phyloP scores from a whole-genome alignment of 1,140 invertebrate genomes.

The Sycophaga agraensis region DNA sequence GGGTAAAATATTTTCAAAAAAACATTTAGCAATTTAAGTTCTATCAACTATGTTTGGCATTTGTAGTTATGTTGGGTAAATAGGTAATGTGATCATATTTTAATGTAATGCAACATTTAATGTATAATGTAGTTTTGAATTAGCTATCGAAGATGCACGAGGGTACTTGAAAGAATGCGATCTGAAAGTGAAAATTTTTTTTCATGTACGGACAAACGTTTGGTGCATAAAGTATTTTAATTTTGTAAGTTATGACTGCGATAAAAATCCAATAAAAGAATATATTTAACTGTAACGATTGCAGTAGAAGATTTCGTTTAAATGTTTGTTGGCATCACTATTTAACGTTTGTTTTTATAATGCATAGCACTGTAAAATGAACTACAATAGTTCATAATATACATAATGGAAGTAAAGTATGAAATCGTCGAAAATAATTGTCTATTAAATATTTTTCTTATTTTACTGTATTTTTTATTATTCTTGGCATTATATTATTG shows the following conservation, averaged over 20 bases:
- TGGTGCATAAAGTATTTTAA: slow-evolving; percentile 21
- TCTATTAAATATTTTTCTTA: neutral
- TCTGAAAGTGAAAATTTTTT: slow-evolving; percentile 17
- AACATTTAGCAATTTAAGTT: no score
- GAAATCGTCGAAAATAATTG: slow-evolving; percentile 8
- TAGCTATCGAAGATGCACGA: slow-evolving; percentile 15
- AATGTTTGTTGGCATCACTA: neutral
- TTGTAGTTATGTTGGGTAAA: slow-evolving; percentile 25
- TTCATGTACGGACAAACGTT: slow-evolving; percentile 18
- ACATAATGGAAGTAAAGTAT: no score
- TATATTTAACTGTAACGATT: slow-evolving; percentile 12
- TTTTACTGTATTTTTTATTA: neutral
- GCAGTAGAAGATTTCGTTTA: neutral
- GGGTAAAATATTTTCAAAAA: neutral
- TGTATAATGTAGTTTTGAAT: slow-evolving; percentile 20
- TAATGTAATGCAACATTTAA: slow-evolving; percentile 22
- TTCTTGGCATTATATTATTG: no score
- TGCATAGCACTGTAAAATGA: slow-evolving; percentile 22
- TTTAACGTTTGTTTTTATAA: slow-evolving; percentile 13
- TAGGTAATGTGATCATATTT: slow-evolving; percentile 15
- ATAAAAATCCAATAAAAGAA: neutral
- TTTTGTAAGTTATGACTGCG: slow-evolving; percentile 26
- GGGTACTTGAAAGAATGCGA: slow-evolving; percentile 24
- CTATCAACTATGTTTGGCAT: slow-evolving; percentile 5
- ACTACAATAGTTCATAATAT: no score